A percentile compares a stretch with the other conserved stretches of the same genome.
phyloP scores from a whole-genome alignment of 2,888 invertebrate species.

The Cosmopolites sordidus region DNA sequence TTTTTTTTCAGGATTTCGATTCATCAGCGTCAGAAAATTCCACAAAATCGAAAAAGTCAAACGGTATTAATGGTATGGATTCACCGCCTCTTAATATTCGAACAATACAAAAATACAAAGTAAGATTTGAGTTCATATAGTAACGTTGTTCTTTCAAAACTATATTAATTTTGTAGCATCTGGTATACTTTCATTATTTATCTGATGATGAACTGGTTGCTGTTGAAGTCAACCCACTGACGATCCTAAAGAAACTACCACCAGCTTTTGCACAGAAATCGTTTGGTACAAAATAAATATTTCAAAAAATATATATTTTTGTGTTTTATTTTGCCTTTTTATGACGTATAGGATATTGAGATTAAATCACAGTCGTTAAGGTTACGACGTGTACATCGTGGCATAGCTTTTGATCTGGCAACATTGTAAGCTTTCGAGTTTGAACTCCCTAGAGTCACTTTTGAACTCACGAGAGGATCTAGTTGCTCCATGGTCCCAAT shows the following conservation, averaged over 20 bases:
- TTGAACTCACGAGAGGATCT: too few species aligned
- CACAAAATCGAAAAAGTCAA: neutral
- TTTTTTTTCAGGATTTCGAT: neutral
- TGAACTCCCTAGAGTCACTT: too few species aligned
- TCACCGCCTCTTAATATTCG: neutral
- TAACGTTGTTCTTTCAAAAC: too few species aligned
- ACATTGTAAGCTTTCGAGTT: too few species aligned
- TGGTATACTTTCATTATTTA: constrained; percentile 68
- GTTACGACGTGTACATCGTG: too few species aligned
- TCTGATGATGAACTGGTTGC: constrained; percentile 67
- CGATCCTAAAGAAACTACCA: constrained; percentile 67
- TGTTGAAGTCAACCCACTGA: constrained; percentile 69
- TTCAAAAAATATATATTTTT: constrained; percentile 3
- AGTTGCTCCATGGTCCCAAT: too few species aligned
- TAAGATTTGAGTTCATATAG: constrained; percentile 6
- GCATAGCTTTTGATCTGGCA: too few species aligned
- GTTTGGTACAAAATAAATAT: constrained; percentile 53
- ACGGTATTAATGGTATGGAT: neutral
- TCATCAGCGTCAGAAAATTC: too few species aligned
- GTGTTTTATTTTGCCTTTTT: too few species aligned
- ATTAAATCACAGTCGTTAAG: too few species aligned
- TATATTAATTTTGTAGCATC: constrained; percentile 57
- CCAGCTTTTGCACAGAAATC: constrained; percentile 63
- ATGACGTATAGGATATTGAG: too few species aligned
- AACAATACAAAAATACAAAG: constrained; percentile 21